These are phyloP conservation scores for Temnothorax rugatulus DNA, from an alignment of 2,888 invertebrate species.

Conservation along the genomic window DNA sequence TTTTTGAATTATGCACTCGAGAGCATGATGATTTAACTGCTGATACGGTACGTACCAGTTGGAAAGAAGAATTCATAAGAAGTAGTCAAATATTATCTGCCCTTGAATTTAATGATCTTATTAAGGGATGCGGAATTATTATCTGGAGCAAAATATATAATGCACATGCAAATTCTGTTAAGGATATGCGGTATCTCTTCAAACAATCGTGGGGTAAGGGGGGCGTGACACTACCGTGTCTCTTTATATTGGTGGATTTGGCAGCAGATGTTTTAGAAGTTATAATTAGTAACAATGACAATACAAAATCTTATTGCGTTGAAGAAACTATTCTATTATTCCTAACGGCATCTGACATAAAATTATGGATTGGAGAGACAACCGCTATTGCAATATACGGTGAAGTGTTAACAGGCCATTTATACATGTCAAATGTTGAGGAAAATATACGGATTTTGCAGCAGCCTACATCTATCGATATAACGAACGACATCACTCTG, in stretches of 20 bases:
- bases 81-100: constrained; percentile 70
- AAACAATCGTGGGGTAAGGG: too few relatives aligned
- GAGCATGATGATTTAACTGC: constrained; percentile 56
- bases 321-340: constrained; percentile 75
- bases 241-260: constrained; percentile 73
- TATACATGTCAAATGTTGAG: constrained; percentile 76
- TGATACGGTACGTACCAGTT: constrained; percentile 72
- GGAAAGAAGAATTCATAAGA: constrained; percentile 78
- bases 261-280: constrained; percentile 78
- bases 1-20: constrained; percentile 76
- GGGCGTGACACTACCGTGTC: too few relatives aligned
- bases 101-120: constrained; percentile 78
- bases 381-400: constrained; percentile 80
- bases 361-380: constrained; percentile 78
- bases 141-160: constrained; percentile 81
- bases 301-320: constrained; percentile 36
- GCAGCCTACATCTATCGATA: constrained; percentile 70
- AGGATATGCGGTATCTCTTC: too few relatives aligned
- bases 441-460: constrained; percentile 73
- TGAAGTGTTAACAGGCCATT: constrained; percentile 82
- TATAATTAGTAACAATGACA: constrained; percentile 69
- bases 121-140: constrained; percentile 81
- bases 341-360: constrained; percentile 77
- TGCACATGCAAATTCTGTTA: constrained; percentile 62
- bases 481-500: constrained; percentile 70